phyloP scores from a whole-genome alignment of 2,113 vertebrate species.

The Drymodes brunneopygia region DNA sequence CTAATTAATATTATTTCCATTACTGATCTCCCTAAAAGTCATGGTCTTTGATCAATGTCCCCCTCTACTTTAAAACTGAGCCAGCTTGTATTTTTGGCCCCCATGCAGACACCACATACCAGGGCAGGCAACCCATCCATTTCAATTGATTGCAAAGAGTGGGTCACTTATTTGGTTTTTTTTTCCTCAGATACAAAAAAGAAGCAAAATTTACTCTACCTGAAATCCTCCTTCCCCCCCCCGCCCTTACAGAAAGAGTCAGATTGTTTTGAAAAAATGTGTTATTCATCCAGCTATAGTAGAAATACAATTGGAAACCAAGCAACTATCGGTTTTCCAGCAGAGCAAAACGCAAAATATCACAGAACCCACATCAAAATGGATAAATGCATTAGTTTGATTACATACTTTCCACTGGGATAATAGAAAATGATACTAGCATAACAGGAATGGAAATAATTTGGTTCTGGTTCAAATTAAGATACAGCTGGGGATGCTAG shows the following conservation, averaged over 20 bases:
- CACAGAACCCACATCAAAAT: neutral
- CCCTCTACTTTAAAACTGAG: neutral
- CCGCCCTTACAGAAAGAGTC: neutral
- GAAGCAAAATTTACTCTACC: neutral
- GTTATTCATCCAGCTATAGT: neutral
- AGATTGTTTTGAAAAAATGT: neutral
- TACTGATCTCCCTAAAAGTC: neutral
- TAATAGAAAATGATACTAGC: neutral
- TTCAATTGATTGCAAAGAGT: neutral
- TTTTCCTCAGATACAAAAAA: neutral
- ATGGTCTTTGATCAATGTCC: neutral
- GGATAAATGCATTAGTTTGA: conserved; percentile 1
- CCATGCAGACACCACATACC: neutral
- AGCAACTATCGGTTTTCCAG: neutral
- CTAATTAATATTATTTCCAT: neutral
- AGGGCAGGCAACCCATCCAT: neutral
- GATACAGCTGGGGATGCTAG: neutral
- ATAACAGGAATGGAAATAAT: neutral
- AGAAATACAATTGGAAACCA: neutral
- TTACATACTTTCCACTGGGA: neutral
- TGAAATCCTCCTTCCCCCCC: neutral
- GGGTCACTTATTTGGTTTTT: neutral
- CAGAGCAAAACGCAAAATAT: neutral
- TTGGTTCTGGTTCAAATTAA: neutral
- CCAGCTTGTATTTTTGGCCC: fast-evolving